Evolutionary conservation across 2,797 vertebrate genomes (phyloP).

Genomic region (Esox masquinongy): DNA sequence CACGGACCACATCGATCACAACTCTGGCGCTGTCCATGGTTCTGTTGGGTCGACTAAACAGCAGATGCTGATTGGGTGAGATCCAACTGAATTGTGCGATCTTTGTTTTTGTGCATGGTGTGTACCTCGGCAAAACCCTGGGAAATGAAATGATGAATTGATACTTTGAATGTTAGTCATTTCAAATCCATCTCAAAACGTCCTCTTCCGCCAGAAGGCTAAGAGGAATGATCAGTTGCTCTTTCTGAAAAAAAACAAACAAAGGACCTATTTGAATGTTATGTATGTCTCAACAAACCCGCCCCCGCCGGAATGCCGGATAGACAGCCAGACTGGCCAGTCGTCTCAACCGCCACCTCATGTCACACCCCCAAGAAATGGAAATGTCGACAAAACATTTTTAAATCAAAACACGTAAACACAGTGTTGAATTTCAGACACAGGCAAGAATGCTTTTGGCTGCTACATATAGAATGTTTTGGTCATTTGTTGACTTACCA

Average conservation of each 20-base stretch:
- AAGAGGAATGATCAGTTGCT: neutral
- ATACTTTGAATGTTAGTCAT: neutral
- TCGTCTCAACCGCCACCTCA: no score
- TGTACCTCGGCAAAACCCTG: neutral
- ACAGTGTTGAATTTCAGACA: no score
- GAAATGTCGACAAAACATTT: no score
- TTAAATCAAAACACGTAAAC: no score
- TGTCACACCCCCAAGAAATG: no score
- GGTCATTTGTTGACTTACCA: no score
- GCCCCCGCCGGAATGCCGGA: no score
- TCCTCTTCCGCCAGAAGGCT: neutral
- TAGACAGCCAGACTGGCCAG: no score
- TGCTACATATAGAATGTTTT: no score
- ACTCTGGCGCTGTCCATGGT: neutral
- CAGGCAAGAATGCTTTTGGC: no score
- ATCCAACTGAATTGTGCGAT: neutral
- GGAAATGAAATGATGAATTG: neutral
- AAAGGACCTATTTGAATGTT: neutral
- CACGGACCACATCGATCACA: neutral
- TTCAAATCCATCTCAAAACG: neutral
- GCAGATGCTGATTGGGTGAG: neutral
- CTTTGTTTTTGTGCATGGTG: neutral
- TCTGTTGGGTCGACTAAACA: neutral
- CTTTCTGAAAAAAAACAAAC: no score
- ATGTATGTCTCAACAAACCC: no score